Conservation (phyloP, 1,140 invertebrate genomes). For the Trinorchestia longiramus region DNA sequence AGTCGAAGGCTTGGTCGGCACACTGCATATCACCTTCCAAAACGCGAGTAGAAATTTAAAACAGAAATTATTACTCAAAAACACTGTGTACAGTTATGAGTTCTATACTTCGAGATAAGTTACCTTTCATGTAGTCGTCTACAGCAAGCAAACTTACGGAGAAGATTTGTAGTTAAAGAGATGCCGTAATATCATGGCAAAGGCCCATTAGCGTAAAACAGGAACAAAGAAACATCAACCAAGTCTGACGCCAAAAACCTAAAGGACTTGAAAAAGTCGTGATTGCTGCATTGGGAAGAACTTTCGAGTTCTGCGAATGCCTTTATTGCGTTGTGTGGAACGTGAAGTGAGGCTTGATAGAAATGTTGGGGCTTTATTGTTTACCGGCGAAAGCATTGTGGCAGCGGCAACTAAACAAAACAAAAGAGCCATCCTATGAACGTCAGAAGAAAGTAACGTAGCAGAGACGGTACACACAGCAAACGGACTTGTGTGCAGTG, state of each 20-base stretch:
- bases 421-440: not conserved
- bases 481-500: not conserved
- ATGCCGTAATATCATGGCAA: not conserved
- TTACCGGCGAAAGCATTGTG: not conserved
- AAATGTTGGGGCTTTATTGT: not conserved
- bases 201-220: not conserved
- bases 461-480: not conserved
- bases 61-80: too few relatives aligned
- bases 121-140: not conserved
- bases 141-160: not conserved
- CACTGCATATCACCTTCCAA: too few relatives aligned
- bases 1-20: too few relatives aligned
- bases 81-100: too few relatives aligned
- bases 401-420: not conserved
- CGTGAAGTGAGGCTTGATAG: too few relatives aligned
- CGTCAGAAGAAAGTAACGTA: not conserved
- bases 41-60: too few relatives aligned
- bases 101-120: not conserved
- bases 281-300: not conserved
- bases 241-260: not conserved
- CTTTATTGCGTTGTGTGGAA: not conserved
- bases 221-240: not conserved
- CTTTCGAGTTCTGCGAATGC: not conserved
- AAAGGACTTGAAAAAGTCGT: not conserved
- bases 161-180: not conserved